phyloP scores from a whole-genome alignment of 2,113 vertebrate genomes.

The Sturnus vulgaris region DNA sequence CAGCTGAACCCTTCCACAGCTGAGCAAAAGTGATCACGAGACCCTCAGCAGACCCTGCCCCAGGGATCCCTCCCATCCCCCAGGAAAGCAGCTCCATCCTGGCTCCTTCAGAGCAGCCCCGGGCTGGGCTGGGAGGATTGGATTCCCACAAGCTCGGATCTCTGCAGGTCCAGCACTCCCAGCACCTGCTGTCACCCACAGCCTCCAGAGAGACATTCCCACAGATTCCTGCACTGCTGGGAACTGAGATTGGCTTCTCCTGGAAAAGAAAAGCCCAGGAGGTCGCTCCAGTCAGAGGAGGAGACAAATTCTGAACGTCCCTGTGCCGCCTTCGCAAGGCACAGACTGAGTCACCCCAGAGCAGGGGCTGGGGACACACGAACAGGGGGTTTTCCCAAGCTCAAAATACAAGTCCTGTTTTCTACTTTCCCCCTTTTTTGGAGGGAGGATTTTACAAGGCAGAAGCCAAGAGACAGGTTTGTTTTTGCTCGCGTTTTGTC shows the following conservation, averaged over 20 bases:
- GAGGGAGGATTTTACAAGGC: constrained; percentile 10
- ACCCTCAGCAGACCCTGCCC: neutral
- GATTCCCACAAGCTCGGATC: neutral
- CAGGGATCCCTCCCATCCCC: neutral
- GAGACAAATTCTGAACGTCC: neutral
- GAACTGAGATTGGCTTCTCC: neutral
- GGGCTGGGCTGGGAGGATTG: neutral
- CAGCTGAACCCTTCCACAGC: neutral
- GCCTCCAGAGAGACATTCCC: neutral
- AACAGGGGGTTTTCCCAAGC: neutral
- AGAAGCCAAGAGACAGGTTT: constrained; percentile 64
- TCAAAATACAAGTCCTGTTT: neutral
- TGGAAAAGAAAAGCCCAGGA: neutral
- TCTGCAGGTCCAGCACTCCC: neutral
- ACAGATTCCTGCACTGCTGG: neutral
- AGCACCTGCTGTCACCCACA: neutral
- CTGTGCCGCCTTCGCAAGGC: accelerated
- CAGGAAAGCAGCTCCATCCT: neutral
- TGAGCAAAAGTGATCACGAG: accelerated
- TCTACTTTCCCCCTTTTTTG: neutral
- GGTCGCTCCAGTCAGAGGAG: neutral
- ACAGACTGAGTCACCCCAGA: neutral
- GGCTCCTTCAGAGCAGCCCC: neutral
- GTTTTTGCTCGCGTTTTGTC: constrained; percentile 51
- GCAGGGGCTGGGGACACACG: neutral